Evolutionary conservation across 2,113 vertebrate species (phyloP).

Genomic region (Psephotus haematonotus): DNA sequence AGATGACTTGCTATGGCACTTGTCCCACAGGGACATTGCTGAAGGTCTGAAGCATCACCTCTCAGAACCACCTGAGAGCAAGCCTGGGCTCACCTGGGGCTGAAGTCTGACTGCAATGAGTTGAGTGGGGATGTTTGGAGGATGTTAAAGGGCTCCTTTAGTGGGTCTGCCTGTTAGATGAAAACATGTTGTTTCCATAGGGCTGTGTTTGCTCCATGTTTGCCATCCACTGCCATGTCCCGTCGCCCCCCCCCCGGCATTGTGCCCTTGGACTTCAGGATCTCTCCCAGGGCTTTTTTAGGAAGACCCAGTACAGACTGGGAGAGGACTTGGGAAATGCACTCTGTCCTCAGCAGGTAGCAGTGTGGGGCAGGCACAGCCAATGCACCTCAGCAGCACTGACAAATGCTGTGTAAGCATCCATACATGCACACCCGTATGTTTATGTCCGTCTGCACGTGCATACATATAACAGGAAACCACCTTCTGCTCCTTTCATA

Average conservation of each 20-base stretch:
- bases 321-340: not conserved
- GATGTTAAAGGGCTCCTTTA: not conserved
- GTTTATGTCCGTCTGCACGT: not conserved
- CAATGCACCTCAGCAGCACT: not conserved
- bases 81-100: not conserved
- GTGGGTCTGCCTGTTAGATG: rapidly evolving
- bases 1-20: not conserved
- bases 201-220: rapidly evolving
- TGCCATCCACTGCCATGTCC: not conserved
- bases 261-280: not conserved
- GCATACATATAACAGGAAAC: not conserved
- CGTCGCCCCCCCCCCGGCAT: not conserved
- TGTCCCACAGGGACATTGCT: not conserved
- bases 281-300: not conserved
- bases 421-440: no score
- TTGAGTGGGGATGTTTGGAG: not conserved
- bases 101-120: not conserved
- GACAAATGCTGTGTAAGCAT: not conserved
- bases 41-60: not conserved
- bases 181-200: not conserved
- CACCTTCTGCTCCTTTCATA: not conserved
- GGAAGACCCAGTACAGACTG: not conserved
- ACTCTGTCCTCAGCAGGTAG: not conserved
- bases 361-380: not conserved
- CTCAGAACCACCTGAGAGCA: not conserved